phyloP scores from a whole-genome alignment of 1,140 invertebrate species.

The Leptinotarsa lineolata region DNA sequence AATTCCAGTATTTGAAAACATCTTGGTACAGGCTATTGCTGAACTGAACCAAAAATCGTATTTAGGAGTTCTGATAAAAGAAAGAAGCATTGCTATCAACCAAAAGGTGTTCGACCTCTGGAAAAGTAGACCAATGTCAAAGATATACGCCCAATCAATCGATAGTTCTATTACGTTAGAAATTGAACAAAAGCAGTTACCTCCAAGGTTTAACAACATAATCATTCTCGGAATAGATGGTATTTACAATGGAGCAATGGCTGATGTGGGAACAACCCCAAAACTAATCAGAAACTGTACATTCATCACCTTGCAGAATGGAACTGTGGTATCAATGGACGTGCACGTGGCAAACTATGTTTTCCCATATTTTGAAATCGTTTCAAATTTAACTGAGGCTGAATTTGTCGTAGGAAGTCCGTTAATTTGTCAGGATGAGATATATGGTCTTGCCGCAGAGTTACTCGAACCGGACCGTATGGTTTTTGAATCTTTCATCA shows the following conservation, averaged over 20 bases:
- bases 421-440: constrained; percentile 17
- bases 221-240: not conserved
- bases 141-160: constrained; percentile 9
- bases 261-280: not conserved
- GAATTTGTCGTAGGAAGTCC: constrained; percentile 19
- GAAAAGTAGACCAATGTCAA: not conserved
- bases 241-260: not conserved
- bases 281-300: constrained; percentile 12
- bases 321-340: not conserved
- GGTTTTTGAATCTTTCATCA: constrained; percentile 14
- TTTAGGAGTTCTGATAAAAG: constrained; percentile 12
- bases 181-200: not conserved
- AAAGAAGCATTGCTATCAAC: constrained; percentile 14
- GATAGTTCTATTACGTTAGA: not conserved
- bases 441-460: constrained; percentile 27
- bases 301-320: constrained; percentile 20
- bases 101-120: constrained; percentile 12
- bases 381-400: not conserved
- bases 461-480: not conserved
- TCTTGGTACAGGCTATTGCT: not conserved
- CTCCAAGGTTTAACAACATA: not conserved
- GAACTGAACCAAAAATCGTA: constrained; percentile 9
- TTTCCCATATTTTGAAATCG: not conserved
- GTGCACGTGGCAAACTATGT: not conserved
- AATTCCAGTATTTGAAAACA: constrained; percentile 10